Evolutionary conservation across 2,113 vertebrate species (phyloP), one percentile per base, ranked within the genome.

Genomic region (Atractosteus spatula): DNA sequence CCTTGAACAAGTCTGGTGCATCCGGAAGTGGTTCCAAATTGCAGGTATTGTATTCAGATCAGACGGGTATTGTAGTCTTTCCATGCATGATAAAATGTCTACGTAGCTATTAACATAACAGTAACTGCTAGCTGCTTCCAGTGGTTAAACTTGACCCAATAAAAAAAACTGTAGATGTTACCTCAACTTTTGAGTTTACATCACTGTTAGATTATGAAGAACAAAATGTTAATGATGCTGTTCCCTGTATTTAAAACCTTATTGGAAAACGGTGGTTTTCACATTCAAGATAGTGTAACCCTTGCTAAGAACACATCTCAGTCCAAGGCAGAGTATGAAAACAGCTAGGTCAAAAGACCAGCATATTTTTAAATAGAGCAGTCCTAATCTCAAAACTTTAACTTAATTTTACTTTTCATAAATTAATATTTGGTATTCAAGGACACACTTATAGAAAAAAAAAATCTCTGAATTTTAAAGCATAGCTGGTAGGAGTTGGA

Each of bases 61-160:
- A 73, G 65, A 43, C 17, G 71, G 55, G 55, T 67, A 66, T 56
- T 29, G 17, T 44, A 66, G 70, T 64, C 47, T 77, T 71, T 77
- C 67, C 68, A 79, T 81, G 76, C 72, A 77, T 76, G 78, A 41
- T 62, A 43, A 77, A 71, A 76, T 77, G 72, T 77, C 69, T 71
- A 59, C 67, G 68, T 74, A 75, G 65, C 45, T 74, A 72, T 29
- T 3, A 3, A 12, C 17, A 70, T 70, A 66, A 59, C 57, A 59
- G 3, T 59, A 76, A 83, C 76, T 80, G 69, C 64, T 76, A 77
- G 80, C 61, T 71, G 75, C 68, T 71, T 71, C 65, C 61, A 71
- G 77, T 76, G 72, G 76, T 71, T 72, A 78, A 29, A 80, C 84
- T 80, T 85, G 82, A 76, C 80, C 79, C 13, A 12, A 14, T 8